Percentiles rank a stretch among this genome's conserved stretches.
Evolutionary conservation across 2,888 invertebrate species (phyloP).

Genomic region (Nesidiocoris tenuis): DNA sequence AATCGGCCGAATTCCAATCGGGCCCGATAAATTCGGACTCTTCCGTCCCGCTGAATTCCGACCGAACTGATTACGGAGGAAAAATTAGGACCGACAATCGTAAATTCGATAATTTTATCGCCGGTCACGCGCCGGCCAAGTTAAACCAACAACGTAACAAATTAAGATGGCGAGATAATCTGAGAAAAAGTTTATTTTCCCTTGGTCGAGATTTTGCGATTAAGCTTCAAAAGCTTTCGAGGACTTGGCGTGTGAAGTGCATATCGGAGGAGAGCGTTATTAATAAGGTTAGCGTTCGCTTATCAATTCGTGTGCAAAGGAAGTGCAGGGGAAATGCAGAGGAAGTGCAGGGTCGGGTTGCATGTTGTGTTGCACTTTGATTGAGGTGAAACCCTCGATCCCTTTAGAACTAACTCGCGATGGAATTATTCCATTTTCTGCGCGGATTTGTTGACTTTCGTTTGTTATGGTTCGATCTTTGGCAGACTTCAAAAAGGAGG

Average conservation of each 20-base stretch:
- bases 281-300: not conserved
- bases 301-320: not conserved
- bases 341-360: not conserved
- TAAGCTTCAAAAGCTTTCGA: not conserved
- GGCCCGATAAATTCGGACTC: too few relatives aligned
- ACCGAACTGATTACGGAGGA: not conserved
- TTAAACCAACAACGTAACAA: not conserved
- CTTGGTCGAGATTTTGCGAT: not conserved
- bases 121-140: too few relatives aligned
- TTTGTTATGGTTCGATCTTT: too few relatives aligned
- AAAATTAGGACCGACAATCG: not conserved
- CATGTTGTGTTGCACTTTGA: not conserved
- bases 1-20: not conserved
- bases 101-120: not conserved
- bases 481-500: too few relatives aligned
- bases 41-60: too few relatives aligned
- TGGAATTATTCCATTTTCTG: too few relatives aligned
- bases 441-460: too few relatives aligned
- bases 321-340: too few relatives aligned
- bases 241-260: not conserved
- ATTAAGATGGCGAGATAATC: not conserved
- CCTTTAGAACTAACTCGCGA: too few relatives aligned
- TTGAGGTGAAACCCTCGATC: too few relatives aligned
- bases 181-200: too few relatives aligned
- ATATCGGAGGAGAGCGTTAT: not conserved